Conservation (phyloP, 2,113 vertebrate species). For the Caloenas nicobarica region DNA sequence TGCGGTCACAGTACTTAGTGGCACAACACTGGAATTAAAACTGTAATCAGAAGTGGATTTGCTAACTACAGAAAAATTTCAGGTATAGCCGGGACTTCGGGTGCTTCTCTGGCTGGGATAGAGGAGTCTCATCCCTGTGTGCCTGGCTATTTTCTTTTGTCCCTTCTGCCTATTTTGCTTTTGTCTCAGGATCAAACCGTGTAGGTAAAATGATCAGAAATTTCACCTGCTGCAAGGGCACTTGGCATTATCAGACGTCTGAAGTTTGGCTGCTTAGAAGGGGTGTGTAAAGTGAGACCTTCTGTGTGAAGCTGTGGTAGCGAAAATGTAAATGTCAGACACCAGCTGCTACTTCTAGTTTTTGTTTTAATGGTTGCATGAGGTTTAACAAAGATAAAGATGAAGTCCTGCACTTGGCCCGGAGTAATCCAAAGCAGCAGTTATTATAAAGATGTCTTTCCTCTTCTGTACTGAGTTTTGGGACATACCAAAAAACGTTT, state of each 20-base stretch:
- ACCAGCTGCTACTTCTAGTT: background rate
- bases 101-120: background rate
- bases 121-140: background rate
- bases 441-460: background rate
- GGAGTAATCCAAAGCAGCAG: background rate
- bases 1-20: background rate
- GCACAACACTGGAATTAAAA: background rate
- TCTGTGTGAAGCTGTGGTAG: background rate
- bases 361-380: background rate
- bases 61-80: background rate
- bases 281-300: background rate
- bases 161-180: background rate
- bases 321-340: background rate
- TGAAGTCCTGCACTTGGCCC: background rate
- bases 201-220: background rate
- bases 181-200: background rate
- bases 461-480: background rate
- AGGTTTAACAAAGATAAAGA: background rate
- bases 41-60: background rate
- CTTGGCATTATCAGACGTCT: background rate
- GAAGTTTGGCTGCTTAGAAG: background rate
- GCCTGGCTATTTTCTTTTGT: background rate
- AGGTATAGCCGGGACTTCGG: background rate
- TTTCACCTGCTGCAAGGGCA: background rate
- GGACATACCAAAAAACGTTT: background rate